Evolutionary conservation across 2,797 vertebrate species (phyloP).

Genomic region (Mormyrus proboscirostris): DNA sequence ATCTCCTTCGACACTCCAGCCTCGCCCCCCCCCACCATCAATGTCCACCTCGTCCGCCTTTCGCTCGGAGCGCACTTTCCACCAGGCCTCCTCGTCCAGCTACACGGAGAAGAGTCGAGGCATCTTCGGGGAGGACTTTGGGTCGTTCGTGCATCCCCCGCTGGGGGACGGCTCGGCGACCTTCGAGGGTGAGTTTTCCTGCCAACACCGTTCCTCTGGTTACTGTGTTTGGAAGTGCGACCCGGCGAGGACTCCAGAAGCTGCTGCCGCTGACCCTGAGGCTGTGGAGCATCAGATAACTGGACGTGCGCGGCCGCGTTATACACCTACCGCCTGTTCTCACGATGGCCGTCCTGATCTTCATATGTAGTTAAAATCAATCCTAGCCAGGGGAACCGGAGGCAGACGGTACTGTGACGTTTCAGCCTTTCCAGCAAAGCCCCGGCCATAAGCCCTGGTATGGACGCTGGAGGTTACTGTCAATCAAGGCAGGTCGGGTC

Average conservation of each 20-base stretch:
- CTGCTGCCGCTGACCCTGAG: background rate
- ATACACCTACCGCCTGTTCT: background rate
- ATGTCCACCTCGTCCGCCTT: conserved; percentile 70
- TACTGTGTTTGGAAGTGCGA: background rate
- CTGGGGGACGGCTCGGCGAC: conserved; percentile 22
- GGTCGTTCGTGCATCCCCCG: conserved; percentile 22
- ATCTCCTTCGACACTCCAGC: background rate
- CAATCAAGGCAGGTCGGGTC: background rate
- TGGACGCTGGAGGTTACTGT: background rate
- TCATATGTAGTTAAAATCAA: background rate
- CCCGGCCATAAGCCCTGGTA: background rate
- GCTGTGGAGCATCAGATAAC: background rate
- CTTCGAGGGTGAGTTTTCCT: conserved; percentile 39
- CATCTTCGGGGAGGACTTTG: conserved; percentile 31
- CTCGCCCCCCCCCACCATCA: background rate
- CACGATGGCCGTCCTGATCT: background rate
- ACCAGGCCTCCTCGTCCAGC: background rate
- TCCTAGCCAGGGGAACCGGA: background rate
- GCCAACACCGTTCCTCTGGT: background rate
- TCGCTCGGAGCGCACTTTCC: conserved; percentile 53
- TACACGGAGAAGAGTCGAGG: conserved; percentile 38
- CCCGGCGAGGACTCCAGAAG: background rate
- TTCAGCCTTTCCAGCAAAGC: background rate
- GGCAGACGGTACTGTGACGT: background rate
- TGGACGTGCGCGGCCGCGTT: background rate